Evolutionary conservation across 2,888 invertebrate species (phyloP).

Genomic region (Troides aeacus): DNA sequence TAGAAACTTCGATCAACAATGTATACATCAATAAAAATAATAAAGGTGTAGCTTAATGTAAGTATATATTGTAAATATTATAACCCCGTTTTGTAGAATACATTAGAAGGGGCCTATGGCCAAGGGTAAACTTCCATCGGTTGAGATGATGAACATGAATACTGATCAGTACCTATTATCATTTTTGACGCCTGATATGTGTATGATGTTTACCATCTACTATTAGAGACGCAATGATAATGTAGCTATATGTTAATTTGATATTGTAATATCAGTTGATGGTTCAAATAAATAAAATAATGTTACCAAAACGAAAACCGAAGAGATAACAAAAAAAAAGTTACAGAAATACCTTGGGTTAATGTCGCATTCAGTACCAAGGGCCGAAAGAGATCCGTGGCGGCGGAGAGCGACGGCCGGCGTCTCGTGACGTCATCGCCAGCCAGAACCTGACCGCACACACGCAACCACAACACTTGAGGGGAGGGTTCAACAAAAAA

Average conservation of each 20-base stretch:
- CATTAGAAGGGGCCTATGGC: too few relatives aligned
- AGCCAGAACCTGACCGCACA: slow-evolving; percentile 64
- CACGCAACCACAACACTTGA: slow-evolving; percentile 32
- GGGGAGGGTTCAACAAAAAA: slow-evolving; percentile 35
- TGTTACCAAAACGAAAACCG: not conserved
- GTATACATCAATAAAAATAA: not conserved
- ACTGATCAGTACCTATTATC: too few relatives aligned
- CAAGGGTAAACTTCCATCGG: too few relatives aligned
- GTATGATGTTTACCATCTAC: too few relatives aligned
- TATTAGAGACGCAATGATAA: too few relatives aligned
- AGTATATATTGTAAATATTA: too few relatives aligned
- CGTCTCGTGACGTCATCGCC: slow-evolving; percentile 61
- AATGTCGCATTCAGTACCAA: slow-evolving; percentile 62
- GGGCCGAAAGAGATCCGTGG: slow-evolving; percentile 78
- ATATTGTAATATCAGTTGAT: too few relatives aligned
- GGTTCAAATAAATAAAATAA: not conserved
- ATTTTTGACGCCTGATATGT: too few relatives aligned
- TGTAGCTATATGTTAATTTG: too few relatives aligned
- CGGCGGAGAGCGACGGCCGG: slow-evolving; percentile 64
- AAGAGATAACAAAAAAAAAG: not conserved
- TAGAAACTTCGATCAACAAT: not conserved
- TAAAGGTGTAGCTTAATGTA: too few relatives aligned
- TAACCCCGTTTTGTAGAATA: too few relatives aligned
- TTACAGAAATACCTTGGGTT: slow-evolving; percentile 36
- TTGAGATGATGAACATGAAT: too few relatives aligned